phyloP scores from a whole-genome alignment of 2,888 invertebrate genomes.

The Anarsia innoxiella region DNA sequence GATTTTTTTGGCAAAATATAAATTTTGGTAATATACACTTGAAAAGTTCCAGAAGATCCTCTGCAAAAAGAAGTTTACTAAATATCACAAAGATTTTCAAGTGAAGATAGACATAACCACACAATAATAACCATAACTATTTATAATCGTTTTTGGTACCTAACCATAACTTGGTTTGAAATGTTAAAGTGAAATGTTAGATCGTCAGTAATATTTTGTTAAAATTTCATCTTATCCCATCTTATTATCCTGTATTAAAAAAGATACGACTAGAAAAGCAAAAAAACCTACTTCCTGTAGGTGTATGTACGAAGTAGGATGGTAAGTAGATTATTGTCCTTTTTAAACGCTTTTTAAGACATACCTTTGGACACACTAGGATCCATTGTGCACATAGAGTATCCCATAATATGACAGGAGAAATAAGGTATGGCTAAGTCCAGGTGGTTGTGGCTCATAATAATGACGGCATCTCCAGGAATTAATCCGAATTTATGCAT shows the following conservation, averaged over 20 bases:
- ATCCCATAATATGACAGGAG: constrained; percentile 35
- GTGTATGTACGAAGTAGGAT: too few species aligned
- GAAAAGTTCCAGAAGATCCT: constrained; percentile 18
- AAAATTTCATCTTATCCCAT: not conserved
- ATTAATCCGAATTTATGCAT: constrained; percentile 32
- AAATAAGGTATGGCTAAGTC: constrained; percentile 37
- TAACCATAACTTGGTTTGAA: not conserved
- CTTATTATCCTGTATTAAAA: not conserved
- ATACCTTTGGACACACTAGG: constrained; percentile 15
- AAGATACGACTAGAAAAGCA: too few species aligned
- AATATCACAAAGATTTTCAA: not conserved
- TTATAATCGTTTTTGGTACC: too few species aligned
- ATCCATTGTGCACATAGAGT: constrained; percentile 33
- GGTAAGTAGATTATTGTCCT: too few species aligned
- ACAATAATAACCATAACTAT: too few species aligned
- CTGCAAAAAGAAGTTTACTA: constrained; percentile 17
- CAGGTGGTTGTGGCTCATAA: constrained; percentile 37
- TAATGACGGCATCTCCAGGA: constrained; percentile 32
- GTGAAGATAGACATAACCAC: not conserved
- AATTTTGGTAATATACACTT: constrained; percentile 27
- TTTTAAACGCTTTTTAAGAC: too few species aligned
- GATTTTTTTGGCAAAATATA: constrained; percentile 33
- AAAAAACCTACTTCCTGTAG: too few species aligned
- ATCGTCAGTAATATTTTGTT: not conserved
- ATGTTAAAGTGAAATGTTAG: not conserved